Evolutionary conservation across 2,888 invertebrate species (phyloP).

Genomic region (Harpalus rubripes): DNA sequence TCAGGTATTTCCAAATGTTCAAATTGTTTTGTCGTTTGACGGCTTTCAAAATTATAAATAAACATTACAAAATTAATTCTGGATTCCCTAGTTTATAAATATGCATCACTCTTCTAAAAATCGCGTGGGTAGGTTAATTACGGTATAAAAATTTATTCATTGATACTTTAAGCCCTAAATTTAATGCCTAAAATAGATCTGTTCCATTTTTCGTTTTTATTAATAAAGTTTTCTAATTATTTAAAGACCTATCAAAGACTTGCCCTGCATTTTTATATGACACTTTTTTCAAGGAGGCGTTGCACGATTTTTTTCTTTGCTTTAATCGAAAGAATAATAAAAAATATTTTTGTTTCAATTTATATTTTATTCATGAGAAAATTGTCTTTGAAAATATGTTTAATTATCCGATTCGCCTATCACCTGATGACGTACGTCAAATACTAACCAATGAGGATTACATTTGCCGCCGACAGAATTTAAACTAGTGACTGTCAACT

Average conservation of each 20-base stretch:
- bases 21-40: constrained; percentile 16
- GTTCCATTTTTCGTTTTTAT: constrained; percentile 11
- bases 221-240: constrained; percentile 10
- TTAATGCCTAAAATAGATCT: constrained; percentile 12
- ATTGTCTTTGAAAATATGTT: too few relatives aligned
- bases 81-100: constrained; percentile 23
- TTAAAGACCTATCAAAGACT: background rate
- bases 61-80: background rate
- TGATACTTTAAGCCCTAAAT: constrained; percentile 11
- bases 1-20: constrained; percentile 27
- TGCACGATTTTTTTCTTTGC: too few relatives aligned
- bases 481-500: too few relatives aligned
- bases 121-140: constrained; percentile 9
- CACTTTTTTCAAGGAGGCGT: background rate
- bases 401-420: too few relatives aligned
- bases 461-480: too few relatives aligned
- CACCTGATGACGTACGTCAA: too few relatives aligned
- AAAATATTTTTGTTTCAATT: too few relatives aligned
- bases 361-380: too few relatives aligned
- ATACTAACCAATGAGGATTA: too few relatives aligned
- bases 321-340: too few relatives aligned
- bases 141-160: constrained; percentile 11
- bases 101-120: background rate
- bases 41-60: constrained; percentile 13
- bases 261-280: background rate